A percentile compares a stretch with the other conserved stretches of the same genome.
Evolutionary conservation across 2,113 vertebrate species (phyloP).

Genomic region (Sus scrofa): DNA sequence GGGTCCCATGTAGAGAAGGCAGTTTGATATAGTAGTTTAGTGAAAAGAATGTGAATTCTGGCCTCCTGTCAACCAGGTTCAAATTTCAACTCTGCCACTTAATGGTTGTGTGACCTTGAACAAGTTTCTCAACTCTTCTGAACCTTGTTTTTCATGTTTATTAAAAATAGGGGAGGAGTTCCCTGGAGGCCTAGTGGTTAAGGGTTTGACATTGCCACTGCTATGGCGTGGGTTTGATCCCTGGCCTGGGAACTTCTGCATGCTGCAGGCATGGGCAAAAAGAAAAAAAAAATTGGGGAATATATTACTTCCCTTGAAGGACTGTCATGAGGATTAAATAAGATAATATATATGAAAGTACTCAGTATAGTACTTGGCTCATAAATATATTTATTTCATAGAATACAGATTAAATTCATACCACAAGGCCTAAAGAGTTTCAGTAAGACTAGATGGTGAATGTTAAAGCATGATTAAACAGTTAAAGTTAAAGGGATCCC

Average conservation of each 20-base stretch:
- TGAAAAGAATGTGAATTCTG: conserved; percentile 56
- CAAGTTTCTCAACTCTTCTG: not conserved
- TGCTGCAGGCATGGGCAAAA: too few species aligned
- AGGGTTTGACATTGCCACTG: too few species aligned
- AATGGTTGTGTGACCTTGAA: not conserved
- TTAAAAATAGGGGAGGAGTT: not conserved
- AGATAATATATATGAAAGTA: conserved; percentile 2
- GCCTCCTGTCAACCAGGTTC: not conserved
- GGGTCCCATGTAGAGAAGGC: not conserved
- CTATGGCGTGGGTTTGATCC: too few species aligned
- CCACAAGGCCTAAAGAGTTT: conserved; percentile 18
- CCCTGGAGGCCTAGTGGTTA: too few species aligned
- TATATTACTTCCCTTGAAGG: not conserved
- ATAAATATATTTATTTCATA: conserved; percentile 39
- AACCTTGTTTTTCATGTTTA: not conserved
- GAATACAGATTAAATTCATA: conserved; percentile 33
- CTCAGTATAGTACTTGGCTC: not conserved
- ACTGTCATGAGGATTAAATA: conserved; percentile 20
- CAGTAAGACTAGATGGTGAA: conserved; percentile 40
- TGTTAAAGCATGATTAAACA: conserved; percentile 4
- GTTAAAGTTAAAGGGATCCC: not conserved
- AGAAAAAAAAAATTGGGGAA: not conserved
- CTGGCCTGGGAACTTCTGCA: too few species aligned
- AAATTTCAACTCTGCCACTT: conserved; percentile 40
- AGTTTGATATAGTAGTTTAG: conserved; percentile 22